Evolutionary conservation across 2,888 invertebrate genomes (phyloP), one percentile per base, ranked within the genome.

Genomic region (Theretra japonica): DNA sequence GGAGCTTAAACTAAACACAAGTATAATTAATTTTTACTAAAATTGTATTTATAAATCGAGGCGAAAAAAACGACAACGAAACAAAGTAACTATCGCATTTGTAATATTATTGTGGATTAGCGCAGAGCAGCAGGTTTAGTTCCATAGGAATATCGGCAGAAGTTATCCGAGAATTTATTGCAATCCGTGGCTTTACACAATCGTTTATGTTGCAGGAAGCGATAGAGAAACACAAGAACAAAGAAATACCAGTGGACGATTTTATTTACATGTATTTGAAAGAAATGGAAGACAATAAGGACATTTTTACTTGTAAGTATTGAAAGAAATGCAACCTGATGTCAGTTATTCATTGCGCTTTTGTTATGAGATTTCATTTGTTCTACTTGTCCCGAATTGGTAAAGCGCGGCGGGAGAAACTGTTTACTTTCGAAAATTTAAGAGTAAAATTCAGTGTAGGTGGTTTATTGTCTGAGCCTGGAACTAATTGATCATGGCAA

Each of bases 251-350:
- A n/a, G 87, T 83, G 57, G 84, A 86, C 62, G 91, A 96, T 84
- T 94, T 96, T 50, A 96, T 97, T 70, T 96, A 96, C 80, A 95
- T 95, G 3, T 97, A 95, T 87, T 84, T 97, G 48, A 86, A 95
- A 69, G 95, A 96, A 83, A 96, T 96, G 84, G 79, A 87, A 5
- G 80, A 82, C 1, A 88, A 89, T 71, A 85, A 85, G n/a, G 74
- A 79, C n/a, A 88, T 90, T 7, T 90, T 91, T 75, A 88, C 91
- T 69, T 88, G 91, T 83, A 79, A 82, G 82, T 74, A 57, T 25
- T 65, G 7, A 69, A 19, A 41, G 68, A 53, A n/a, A 41, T 15
- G 41, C 41, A 41, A 41, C 11, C 41, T 41, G 41, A 3, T 11
- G 11, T 41, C 3, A 11, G 41, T 41, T 11, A 3, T 15, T 41